Conservation (phyloP, 1,140 invertebrate genomes). For the Saccostrea glomerata region DNA sequence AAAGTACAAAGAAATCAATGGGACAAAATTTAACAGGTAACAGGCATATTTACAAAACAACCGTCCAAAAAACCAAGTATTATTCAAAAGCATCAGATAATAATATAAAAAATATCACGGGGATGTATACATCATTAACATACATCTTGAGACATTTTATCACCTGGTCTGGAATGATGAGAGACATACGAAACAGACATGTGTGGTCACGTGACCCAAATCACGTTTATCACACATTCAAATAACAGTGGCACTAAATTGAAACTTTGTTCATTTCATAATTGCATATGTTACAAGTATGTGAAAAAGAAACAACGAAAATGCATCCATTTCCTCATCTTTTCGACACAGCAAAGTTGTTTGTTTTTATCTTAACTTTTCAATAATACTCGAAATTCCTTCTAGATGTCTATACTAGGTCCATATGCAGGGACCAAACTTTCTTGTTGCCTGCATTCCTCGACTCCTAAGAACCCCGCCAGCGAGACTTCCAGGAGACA, state of each 20-base stretch:
- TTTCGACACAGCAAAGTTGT: neutral
- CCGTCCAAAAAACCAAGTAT: slow-evolving; percentile 32
- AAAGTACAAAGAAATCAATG: neutral
- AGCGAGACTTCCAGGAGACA: slow-evolving; percentile 13
- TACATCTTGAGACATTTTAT: slow-evolving; percentile 31
- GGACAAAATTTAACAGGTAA: neutral
- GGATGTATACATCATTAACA: neutral
- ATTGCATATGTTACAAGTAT: neutral
- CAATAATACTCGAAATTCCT: slow-evolving; percentile 3
- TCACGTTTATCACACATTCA: slow-evolving; percentile 6
- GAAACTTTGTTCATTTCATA: slow-evolving; percentile 5
- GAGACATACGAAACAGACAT: slow-evolving; percentile 15
- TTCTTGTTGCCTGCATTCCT: neutral
- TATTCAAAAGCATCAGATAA: slow-evolving; percentile 31
- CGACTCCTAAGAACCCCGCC: slow-evolving; percentile 21
- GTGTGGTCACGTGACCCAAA: neutral
- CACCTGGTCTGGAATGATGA: slow-evolving; percentile 13
- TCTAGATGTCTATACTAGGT: neutral
- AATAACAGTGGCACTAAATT: slow-evolving; percentile 27
- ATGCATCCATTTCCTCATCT: slow-evolving; percentile 17
- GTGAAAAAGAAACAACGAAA: slow-evolving; percentile 5
- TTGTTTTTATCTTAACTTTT: slow-evolving; percentile 13
- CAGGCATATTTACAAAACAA: slow-evolving; percentile 28
- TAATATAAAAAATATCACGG: slow-evolving; percentile 29
- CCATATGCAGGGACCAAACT: neutral